Percentiles rank a stretch among this genome's conserved stretches.
phyloP scores from a whole-genome alignment of 2,797 vertebrate species.

The Lacerta bilineata region DNA sequence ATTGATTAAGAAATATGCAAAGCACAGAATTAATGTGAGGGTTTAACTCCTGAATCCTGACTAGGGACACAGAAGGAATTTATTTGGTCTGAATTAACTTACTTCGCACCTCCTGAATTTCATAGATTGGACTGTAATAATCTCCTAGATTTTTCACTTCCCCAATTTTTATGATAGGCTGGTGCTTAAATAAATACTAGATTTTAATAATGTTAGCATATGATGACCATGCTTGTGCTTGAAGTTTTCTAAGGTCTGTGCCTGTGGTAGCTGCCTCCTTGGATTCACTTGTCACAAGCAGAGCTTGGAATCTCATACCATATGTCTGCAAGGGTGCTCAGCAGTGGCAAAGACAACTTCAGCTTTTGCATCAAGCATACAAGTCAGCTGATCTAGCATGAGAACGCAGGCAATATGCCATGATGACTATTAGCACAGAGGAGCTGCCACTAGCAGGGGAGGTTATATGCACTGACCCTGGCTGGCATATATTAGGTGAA shows the following conservation, averaged over 20 bases:
- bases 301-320: not conserved
- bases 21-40: not conserved
- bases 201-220: not conserved
- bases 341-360: not conserved
- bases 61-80: not conserved
- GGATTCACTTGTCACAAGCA: constrained; percentile 1
- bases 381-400: constrained; percentile 1
- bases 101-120: no score
- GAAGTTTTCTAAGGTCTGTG: not conserved
- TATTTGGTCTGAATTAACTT: no score
- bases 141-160: no score
- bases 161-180: no score
- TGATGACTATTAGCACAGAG: not conserved
- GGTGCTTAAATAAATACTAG: no score
- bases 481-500: constrained; percentile 63
- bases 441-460: not conserved
- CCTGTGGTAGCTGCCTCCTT: not conserved
- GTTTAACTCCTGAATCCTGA: not conserved
- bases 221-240: not conserved
- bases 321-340: no score
- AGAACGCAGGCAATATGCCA: not conserved
- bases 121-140: no score
- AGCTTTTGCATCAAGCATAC: not conserved
- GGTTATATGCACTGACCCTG: constrained; percentile 35
- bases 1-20: constrained; percentile 14